Evolutionary conservation across 2,797 vertebrate species (phyloP), one percentile per base, ranked within the genome.

Genomic region (Scyliorhinus canicula): DNA sequence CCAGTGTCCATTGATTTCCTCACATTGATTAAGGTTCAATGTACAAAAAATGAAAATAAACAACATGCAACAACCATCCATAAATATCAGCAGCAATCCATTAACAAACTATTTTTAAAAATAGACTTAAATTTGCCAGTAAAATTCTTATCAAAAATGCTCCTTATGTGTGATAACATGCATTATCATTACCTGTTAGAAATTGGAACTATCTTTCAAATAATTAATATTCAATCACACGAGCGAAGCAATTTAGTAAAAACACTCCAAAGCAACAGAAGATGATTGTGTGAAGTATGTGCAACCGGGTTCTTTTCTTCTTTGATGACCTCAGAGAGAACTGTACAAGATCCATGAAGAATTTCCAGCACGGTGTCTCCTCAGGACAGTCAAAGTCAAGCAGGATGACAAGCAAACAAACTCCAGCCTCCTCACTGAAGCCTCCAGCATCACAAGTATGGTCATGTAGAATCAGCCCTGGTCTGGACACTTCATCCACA

Each of bases 211-310:
- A 50, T 74, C 31, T 35, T 74, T 74, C 35, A 55, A 94, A 94
- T 74, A 94, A 94, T 94, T 74, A 94, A 74, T 74, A 40, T 50
- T 35, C 93, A 74, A 74, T 94, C 31, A 74, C 52, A 74, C 28
- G 74, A 28, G 5, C 93, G 74, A 94, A 55, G 31, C 67, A 74
- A 16, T 12, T 50, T 35, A 71, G 74, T 94, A 74, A 94, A 91
- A 94, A 12, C 28, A 55, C 67, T 52, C 31, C 31, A n/a, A 71
- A 77, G 19, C 3, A 57, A 74, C 31, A 52, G 28, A 44, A 74
- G 65, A 71, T 63, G 44, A 69, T 28, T 3, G 44, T 50, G 31
- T 35, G 35, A 71, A 74, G 35, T 67, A 71, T 5, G 52, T 55
- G 74, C 31, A 94, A 94, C 67, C 40, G 21, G 31, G n/a, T 91